Evolutionary conservation across 2,888 invertebrate genomes (phyloP).

Genomic region (Belgica antarctica): DNA sequence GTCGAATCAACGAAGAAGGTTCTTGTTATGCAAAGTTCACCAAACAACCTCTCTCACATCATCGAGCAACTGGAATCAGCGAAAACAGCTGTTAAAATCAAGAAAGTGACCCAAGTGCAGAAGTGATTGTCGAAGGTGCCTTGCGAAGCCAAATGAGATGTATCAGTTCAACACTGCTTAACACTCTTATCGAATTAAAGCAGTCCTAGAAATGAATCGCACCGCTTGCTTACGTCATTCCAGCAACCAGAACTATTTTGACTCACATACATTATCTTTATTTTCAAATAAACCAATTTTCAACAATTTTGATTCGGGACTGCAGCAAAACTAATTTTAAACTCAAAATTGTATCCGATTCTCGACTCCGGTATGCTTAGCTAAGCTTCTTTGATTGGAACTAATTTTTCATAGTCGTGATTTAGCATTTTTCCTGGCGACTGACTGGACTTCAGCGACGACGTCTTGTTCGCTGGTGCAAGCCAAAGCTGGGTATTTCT

Average conservation of each 20-base stretch:
- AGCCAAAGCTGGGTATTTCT: slow-evolving; percentile 61
- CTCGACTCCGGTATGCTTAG: too few relatives aligned
- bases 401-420: too few relatives aligned
- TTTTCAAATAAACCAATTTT: too few relatives aligned
- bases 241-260: too few relatives aligned
- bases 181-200: not conserved
- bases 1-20: slow-evolving; percentile 52
- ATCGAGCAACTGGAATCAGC: slow-evolving; percentile 60
- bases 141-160: not conserved
- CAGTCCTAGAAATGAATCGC: not conserved
- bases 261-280: too few relatives aligned
- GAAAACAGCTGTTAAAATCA: not conserved
- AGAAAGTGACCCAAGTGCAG: not conserved
- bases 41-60: slow-evolving; percentile 62
- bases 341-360: too few relatives aligned
- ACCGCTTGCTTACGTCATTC: too few relatives aligned
- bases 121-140: not conserved
- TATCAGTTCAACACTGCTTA: too few relatives aligned
- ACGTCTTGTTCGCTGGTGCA: not conserved
- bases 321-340: too few relatives aligned
- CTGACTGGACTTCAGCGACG: not conserved
- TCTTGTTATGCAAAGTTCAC: slow-evolving; percentile 60
- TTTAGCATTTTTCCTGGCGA: too few relatives aligned
- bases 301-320: too few relatives aligned
- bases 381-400: too few relatives aligned